Conservation (phyloP, 2,888 invertebrate species). For the Amphipoea oculea region DNA sequence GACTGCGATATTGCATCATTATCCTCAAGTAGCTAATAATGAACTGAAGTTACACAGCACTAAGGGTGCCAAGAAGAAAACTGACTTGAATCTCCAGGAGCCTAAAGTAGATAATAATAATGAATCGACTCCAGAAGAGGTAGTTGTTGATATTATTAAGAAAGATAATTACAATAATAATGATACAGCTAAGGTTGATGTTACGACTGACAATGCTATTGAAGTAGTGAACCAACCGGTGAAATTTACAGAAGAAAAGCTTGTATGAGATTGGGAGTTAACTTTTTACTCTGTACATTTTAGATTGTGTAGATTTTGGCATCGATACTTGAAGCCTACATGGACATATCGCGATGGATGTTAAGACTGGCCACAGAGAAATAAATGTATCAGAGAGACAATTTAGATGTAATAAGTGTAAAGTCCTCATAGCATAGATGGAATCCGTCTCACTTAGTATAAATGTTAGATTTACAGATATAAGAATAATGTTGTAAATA, state of each 20-base stretch:
- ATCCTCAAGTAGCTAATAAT: constrained; percentile 83
- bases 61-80: constrained; percentile 76
- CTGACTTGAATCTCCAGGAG: constrained; percentile 77
- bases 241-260: constrained; percentile 87
- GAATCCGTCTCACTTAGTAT: constrained; percentile 68
- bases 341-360: constrained; percentile 72
- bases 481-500: constrained; percentile 41
- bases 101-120: constrained; percentile 82
- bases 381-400: constrained; percentile 55
- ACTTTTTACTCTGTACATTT: constrained; percentile 78
- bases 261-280: constrained; percentile 85
- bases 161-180: constrained; percentile 84
- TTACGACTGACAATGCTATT: constrained; percentile 69
- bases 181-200: constrained; percentile 72
- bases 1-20: constrained; percentile 87
- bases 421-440: constrained; percentile 60
- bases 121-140: constrained; percentile 58
- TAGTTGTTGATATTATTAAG: constrained; percentile 49
- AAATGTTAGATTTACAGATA: constrained; percentile 51
- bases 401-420: constrained; percentile 57
- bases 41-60: constrained; percentile 59
- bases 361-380: constrained; percentile 79
- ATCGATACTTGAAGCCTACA: constrained; percentile 70
- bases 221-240: constrained; percentile 80
- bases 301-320: constrained; percentile 71